Evolutionary conservation across 92 coral and sea anemone genomes (phyloP).

Genomic region (Diadumene lineata): DNA sequence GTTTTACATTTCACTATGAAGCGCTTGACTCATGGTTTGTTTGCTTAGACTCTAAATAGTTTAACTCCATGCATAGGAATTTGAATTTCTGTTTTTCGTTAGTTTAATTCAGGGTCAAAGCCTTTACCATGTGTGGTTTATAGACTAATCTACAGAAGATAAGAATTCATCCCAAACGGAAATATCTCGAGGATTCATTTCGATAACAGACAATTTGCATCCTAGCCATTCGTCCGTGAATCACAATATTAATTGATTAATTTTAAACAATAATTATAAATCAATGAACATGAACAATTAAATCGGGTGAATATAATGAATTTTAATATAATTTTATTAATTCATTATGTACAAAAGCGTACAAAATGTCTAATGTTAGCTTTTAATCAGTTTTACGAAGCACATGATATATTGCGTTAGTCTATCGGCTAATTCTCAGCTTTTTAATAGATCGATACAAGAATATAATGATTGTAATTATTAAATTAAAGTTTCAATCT

Average conservation of each 20-base stretch:
- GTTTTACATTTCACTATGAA: constrained; percentile 16
- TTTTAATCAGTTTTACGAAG: too few relatives aligned
- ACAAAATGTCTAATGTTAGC: too few relatives aligned
- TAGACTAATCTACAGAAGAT: neutral
- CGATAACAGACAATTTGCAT: constrained; percentile 1
- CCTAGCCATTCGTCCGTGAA: neutral
- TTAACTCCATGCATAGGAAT: neutral
- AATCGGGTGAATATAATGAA: too few relatives aligned
- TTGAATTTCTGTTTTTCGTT: neutral
- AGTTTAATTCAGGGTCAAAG: neutral
- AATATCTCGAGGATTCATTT: neutral
- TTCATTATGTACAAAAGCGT: too few relatives aligned
- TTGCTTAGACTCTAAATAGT: neutral
- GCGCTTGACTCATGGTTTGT: neutral
- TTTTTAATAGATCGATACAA: too few relatives aligned
- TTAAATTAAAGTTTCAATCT: too few relatives aligned
- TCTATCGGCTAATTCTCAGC: too few relatives aligned
- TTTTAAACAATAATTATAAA: neutral
- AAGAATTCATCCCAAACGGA: neutral
- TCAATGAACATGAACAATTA: neutral
- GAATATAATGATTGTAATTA: too few relatives aligned
- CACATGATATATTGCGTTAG: too few relatives aligned
- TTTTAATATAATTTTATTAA: too few relatives aligned
- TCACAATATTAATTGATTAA: neutral
- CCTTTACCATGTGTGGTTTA: neutral